Conservation (phyloP, 2,113 vertebrate species). For the Brienomyrus longianalis region DNA sequence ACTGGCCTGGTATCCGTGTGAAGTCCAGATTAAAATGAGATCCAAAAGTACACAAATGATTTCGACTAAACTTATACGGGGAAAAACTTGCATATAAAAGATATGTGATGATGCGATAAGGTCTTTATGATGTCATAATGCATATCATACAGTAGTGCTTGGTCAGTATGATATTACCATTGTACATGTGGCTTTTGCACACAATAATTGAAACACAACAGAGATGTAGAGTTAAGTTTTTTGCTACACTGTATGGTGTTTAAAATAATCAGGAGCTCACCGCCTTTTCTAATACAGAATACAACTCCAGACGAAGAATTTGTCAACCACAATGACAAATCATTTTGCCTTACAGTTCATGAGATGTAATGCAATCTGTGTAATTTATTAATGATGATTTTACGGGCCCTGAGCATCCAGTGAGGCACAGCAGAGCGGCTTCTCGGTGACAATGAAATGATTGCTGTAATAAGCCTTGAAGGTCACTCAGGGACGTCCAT, state of each 20-base stretch:
- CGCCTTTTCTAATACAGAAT: neutral
- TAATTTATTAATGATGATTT: constrained; percentile 2
- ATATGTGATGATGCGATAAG: neutral
- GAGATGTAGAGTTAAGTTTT: neutral
- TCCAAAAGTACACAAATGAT: neutral
- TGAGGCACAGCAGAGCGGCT: neutral
- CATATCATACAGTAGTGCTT: neutral
- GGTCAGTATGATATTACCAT: neutral
- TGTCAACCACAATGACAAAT: neutral
- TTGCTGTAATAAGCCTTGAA: neutral
- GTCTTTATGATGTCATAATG: neutral
- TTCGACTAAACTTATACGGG: neutral
- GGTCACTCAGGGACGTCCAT: neutral
- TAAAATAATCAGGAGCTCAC: neutral
- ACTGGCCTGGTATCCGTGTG: neutral
- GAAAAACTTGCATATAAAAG: neutral
- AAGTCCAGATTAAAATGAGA: neutral
- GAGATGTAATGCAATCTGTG: neutral
- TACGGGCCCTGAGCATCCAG: neutral
- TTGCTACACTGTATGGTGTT: neutral
- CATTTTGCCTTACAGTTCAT: neutral
- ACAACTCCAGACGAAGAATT: neutral
- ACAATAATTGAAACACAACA: neutral
- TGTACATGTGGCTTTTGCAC: neutral
- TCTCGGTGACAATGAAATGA: neutral